phyloP scores from a whole-genome alignment of 2,888 invertebrate genomes.

The Epistrophella euchroma region DNA sequence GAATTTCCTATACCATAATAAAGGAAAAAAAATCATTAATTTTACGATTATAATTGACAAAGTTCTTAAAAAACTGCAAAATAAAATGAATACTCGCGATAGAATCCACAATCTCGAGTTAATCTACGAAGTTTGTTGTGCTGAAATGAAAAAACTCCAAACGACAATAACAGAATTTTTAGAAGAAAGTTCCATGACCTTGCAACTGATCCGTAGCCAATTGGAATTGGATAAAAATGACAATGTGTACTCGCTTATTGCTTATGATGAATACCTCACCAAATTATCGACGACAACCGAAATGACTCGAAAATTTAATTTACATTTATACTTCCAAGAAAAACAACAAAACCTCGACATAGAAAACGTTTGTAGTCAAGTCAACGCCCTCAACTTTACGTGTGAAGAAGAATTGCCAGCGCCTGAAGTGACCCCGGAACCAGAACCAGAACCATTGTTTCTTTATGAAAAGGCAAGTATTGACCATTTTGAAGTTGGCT shows the following conservation, averaged over 20 bases:
- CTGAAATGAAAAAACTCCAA: conserved; percentile 66
- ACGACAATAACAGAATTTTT: conserved; percentile 63
- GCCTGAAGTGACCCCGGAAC: neutral
- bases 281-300: conserved; percentile 61
- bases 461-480: conserved; percentile 57
- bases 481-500: conserved; percentile 48
- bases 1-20: neutral
- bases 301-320: conserved; percentile 67
- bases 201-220: conserved; percentile 48
- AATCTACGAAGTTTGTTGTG: conserved; percentile 67
- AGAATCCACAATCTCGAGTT: conserved; percentile 64
- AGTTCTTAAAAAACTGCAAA: conserved; percentile 47
- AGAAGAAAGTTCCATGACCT: conserved; percentile 56
- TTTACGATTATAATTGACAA: conserved; percentile 49
- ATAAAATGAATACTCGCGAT: conserved; percentile 63
- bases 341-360: conserved; percentile 59
- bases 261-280: conserved; percentile 67
- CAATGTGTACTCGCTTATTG: conserved; percentile 44
- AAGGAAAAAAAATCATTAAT: conserved; percentile 13
- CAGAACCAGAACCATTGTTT: conserved; percentile 45
- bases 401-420: neutral
- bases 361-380: conserved; percentile 39
- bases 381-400: conserved; percentile 34
- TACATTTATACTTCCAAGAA: conserved; percentile 66
- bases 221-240: conserved; percentile 23